phyloP scores from a whole-genome alignment of 2,113 vertebrate species.

The Notothenia coriiceps region DNA sequence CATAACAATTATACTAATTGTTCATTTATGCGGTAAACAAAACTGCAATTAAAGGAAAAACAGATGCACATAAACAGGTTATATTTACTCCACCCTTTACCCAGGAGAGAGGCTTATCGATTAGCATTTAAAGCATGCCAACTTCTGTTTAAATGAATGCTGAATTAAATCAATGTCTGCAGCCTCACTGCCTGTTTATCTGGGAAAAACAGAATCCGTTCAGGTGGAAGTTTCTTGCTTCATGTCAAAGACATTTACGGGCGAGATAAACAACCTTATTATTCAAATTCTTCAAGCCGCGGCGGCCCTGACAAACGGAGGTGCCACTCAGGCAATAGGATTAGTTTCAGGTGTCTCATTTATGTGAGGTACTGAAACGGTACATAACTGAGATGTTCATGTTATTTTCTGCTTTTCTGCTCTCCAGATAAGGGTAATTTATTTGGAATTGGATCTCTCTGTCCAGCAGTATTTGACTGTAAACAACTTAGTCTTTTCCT shows the following conservation, averaged over 20 bases:
- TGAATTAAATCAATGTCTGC: slow-evolving; percentile 59
- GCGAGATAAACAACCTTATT: slow-evolving; percentile 41
- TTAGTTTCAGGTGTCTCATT: slow-evolving; percentile 64
- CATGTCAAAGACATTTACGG: slow-evolving; percentile 40
- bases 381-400: slow-evolving; percentile 31
- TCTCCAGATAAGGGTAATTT: slow-evolving; percentile 50
- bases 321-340: slow-evolving; percentile 61
- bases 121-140: slow-evolving; percentile 70
- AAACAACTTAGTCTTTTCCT: background rate
- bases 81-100: slow-evolving; percentile 55
- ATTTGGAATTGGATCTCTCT: slow-evolving; percentile 40
- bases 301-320: slow-evolving; percentile 44
- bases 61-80: slow-evolving; percentile 58
- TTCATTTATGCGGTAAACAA: slow-evolving; percentile 65
- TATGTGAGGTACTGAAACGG: slow-evolving; percentile 25
- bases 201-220: slow-evolving; percentile 37
- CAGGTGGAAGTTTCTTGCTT: slow-evolving; percentile 34
- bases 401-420: slow-evolving; percentile 22
- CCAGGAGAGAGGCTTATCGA: slow-evolving; percentile 58
- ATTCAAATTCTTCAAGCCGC: slow-evolving; percentile 61
- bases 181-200: slow-evolving; percentile 47
- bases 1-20: slow-evolving; percentile 60
- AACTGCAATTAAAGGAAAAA: slow-evolving; percentile 62
- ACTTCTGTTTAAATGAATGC: slow-evolving; percentile 61
- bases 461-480: slow-evolving; percentile 20